phyloP scores from a whole-genome alignment of 2,888 invertebrate genomes.

The Scaptomyza caliginosa region DNA sequence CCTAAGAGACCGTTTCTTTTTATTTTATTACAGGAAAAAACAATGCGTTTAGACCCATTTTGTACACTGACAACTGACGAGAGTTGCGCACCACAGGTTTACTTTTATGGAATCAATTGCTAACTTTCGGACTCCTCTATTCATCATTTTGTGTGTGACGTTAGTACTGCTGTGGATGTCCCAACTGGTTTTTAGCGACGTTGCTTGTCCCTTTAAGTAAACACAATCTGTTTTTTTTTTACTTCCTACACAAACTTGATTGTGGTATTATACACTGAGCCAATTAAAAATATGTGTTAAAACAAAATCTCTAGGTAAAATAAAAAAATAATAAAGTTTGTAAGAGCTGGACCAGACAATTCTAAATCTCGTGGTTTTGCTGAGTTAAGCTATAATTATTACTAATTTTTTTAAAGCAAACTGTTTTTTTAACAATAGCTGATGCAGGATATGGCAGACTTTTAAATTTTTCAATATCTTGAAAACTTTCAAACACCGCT shows the following conservation, averaged over 20 bases:
- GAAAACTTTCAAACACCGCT: too few species aligned
- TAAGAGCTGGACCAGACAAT: background rate
- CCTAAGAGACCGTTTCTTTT: too few species aligned
- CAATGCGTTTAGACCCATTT: background rate
- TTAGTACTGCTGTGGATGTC: slow-evolving; percentile 14
- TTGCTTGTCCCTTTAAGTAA: background rate
- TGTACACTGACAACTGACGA: slow-evolving; percentile 1
- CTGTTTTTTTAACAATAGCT: too few species aligned
- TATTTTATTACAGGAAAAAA: background rate
- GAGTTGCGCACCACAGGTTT: background rate
- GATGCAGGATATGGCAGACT: too few species aligned
- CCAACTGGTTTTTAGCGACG: slow-evolving; percentile 29
- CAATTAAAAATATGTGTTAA: background rate
- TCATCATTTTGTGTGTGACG: slow-evolving; percentile 16
- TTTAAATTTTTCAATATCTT: too few species aligned
- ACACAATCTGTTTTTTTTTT: slow-evolving; percentile 9
- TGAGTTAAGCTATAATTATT: too few species aligned
- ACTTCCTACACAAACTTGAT: slow-evolving; percentile 24
- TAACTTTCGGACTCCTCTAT: slow-evolving; percentile 15
- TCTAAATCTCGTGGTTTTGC: background rate
- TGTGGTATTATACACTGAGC: slow-evolving; percentile 6
- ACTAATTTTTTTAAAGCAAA: too few species aligned
- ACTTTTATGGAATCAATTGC: slow-evolving; percentile 13
- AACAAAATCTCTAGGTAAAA: background rate
- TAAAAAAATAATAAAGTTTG: background rate